Evolutionary conservation across 2,888 invertebrate genomes (phyloP).

Genomic region (Epinotia brunnichana): DNA sequence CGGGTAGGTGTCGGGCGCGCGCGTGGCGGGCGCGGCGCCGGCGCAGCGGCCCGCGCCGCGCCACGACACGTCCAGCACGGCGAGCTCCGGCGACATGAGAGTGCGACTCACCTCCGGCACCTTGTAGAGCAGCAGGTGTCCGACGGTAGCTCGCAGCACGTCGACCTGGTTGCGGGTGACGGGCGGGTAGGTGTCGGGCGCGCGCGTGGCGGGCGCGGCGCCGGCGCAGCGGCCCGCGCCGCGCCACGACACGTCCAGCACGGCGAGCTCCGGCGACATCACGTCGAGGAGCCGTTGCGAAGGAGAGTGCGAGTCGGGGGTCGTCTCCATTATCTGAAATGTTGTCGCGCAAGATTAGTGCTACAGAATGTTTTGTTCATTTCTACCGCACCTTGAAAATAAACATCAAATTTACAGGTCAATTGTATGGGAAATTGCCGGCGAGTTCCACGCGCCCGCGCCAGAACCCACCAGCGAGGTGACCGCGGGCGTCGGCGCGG

Average conservation of each 20-base stretch:
- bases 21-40: conserved; percentile 74
- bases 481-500: too few species aligned
- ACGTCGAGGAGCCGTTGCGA: conserved; percentile 84
- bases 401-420: too few species aligned
- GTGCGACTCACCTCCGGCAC: conserved; percentile 70
- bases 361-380: too few species aligned
- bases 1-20: conserved; percentile 86
- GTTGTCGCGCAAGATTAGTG: background rate
- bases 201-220: conserved; percentile 74
- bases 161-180: conserved; percentile 88
- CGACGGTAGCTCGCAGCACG: conserved; percentile 91
- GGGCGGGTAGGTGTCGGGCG: conserved; percentile 88
- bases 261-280: conserved; percentile 86
- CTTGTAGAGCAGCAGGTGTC: conserved; percentile 90
- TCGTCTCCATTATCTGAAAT: conserved; percentile 74
- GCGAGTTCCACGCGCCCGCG: too few species aligned
- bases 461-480: too few species aligned
- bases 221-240: conserved; percentile 88
- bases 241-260: conserved; percentile 86
- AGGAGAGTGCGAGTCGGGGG: conserved; percentile 83
- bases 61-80: conserved; percentile 61
- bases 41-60: conserved; percentile 88
- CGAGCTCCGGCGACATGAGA: too few species aligned
- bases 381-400: too few species aligned
- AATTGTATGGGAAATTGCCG: too few species aligned